A percentile compares a stretch with the other conserved stretches of the same genome.
phyloP scores from a whole-genome alignment of 2,888 invertebrate genomes.

The Clistopyga incitator region DNA sequence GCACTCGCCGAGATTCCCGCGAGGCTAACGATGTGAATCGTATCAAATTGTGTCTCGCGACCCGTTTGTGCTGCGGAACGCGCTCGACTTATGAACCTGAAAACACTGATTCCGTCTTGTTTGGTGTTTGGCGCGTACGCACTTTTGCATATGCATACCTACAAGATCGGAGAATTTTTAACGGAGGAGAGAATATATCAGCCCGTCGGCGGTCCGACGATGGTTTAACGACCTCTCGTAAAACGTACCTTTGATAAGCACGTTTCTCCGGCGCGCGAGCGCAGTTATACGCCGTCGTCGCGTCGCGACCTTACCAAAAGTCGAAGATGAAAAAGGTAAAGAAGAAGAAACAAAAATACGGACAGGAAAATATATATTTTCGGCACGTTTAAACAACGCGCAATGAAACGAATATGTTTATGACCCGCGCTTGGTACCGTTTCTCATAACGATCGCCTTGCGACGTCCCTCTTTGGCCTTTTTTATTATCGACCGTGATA shows the following conservation, averaged over 20 bases:
- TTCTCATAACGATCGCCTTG: constrained; percentile 26
- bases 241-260: constrained; percentile 62
- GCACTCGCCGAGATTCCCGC: constrained; percentile 44
- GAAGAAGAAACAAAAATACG: background rate
- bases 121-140: background rate
- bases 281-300: constrained; percentile 22
- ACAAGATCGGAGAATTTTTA: background rate
- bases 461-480: background rate
- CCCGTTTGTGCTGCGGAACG: background rate
- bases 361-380: background rate
- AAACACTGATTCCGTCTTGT: constrained; percentile 17
- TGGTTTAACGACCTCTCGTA: constrained; percentile 62
- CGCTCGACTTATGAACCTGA: background rate
- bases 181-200: constrained; percentile 12
- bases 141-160: constrained; percentile 14
- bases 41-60: constrained; percentile 53
- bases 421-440: constrained; percentile 25
- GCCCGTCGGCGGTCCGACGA: constrained; percentile 35
- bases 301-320: constrained; percentile 9
- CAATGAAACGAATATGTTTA: constrained; percentile 23
- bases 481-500: constrained; percentile 1
- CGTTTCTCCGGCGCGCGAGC: constrained; percentile 29
- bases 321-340: constrained; percentile 1
- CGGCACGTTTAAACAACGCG: constrained; percentile 8
- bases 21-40: constrained; percentile 72